Base-by-base conservation (phyloP, 2,113 vertebrate genomes). In the Passer montanus region DNA sequence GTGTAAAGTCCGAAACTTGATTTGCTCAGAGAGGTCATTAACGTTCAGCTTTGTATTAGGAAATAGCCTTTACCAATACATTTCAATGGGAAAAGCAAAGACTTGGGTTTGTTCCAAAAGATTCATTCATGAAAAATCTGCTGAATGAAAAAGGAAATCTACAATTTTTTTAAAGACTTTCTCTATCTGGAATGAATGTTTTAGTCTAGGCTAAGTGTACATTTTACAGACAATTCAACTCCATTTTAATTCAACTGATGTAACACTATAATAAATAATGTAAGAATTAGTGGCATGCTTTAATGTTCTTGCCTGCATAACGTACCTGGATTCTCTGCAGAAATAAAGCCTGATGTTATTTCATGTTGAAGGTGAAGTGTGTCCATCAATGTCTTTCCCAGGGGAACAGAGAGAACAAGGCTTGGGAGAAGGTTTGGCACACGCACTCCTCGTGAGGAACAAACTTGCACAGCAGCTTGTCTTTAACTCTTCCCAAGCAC, bases 61-160 rank as follows among this genome's bases (percentile, higher is more conserved):
- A 94, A 96, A 96, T 87, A 33, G 3, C 14, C 15, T 80, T 83
- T 89, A 87, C 52, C 58, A 50, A 60, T 47, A 44, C 19, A 66
- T 59, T 69, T 91, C 37, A 49, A 8, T 60, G 85, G 64, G 56
- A 60, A 93, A 87, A 87, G 27, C 44, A 78, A 56, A 76, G 18
- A 24, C 3, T 5, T 28, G 33, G 9, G 10, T 66, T 75, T 82
- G 4, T 73, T 74, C 68, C 78, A 68, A 20, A 41, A 70, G 56
- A 31, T 41, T 96, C 79, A 93, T 97, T 96, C 86, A 96, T 89
- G 52, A 90, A 94, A 94, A 93, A 33, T 11, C 35, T 89, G 5
- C 63, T 90, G 55, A 86, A 78, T 78, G 64, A 92, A 81, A 84
- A 85, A 79, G 18, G 52, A 84, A 82, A 79, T 73, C 3, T 67